Conservation (phyloP, 1,140 invertebrate genomes). For the Sitobion miscanthi region DNA sequence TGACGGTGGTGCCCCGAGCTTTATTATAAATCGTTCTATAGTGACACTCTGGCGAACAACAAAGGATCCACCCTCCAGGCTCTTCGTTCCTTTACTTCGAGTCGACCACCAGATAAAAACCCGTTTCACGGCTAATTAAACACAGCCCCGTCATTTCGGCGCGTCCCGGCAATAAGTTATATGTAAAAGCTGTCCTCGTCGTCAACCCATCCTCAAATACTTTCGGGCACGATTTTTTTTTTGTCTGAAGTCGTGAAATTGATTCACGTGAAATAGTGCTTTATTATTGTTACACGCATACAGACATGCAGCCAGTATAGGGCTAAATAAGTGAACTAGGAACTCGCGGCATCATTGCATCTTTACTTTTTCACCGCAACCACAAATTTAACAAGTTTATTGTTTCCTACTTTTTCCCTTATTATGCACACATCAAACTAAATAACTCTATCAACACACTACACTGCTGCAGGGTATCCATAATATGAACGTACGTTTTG, state of each 20-base stretch:
- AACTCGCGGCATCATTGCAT: neutral
- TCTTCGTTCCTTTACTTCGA: neutral
- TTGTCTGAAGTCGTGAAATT: neutral
- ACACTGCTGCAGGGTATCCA: neutral
- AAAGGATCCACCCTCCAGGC: neutral
- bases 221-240: neutral
- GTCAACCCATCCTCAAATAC: neutral
- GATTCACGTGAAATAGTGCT: neutral
- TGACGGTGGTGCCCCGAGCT: neutral
- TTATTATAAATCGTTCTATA: slow-evolving; percentile 40
- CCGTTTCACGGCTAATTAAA: slow-evolving; percentile 52
- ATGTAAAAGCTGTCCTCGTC: no score
- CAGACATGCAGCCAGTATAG: neutral
- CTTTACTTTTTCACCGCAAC: neutral
- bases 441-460: neutral
- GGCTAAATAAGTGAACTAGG: neutral
- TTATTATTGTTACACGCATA: neutral
- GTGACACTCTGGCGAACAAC: neutral
- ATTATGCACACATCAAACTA: no score
- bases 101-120: slow-evolving; percentile 42
- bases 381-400: neutral
- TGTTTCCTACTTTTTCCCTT: neutral
- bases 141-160: slow-evolving; percentile 19
- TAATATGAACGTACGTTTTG: neutral
- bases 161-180: neutral